A percentile compares a stretch with the other conserved stretches of the same genome.
phyloP scores from a whole-genome alignment of 2,797 vertebrate species.

The Cirrhinus mrigala region DNA sequence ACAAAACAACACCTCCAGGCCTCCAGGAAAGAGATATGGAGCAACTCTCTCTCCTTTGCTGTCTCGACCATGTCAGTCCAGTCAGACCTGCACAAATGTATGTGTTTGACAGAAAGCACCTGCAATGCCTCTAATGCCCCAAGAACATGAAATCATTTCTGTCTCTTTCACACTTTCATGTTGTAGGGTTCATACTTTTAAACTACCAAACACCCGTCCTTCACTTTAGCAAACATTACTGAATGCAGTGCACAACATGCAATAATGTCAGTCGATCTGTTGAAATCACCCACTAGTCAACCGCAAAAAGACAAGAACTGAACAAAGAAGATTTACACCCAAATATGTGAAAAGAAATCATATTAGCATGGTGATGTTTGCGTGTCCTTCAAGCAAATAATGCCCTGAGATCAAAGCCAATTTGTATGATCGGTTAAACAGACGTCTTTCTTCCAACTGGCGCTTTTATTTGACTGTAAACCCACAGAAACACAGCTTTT shows the following conservation, averaged over 20 bases:
- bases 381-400: constrained; percentile 22
- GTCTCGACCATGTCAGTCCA: not conserved
- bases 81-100: not conserved
- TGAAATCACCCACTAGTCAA: not conserved
- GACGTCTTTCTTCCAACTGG: not conserved
- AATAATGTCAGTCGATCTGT: not conserved
- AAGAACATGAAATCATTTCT: constrained; percentile 3
- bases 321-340: constrained; percentile 1
- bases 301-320: not conserved
- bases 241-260: not conserved
- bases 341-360: not conserved
- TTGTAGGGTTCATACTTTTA: not conserved
- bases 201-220: not conserved
- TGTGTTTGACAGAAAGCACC: constrained; percentile 11
- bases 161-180: not conserved
- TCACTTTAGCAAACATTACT: not conserved
- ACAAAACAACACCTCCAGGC: constrained; percentile 10
- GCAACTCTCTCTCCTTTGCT: constrained; percentile 12
- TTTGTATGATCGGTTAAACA: constrained; percentile 26
- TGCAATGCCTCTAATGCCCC: not conserved
- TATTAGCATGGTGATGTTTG: not conserved
- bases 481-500: constrained; percentile 14
- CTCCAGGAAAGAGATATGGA: constrained; percentile 3
- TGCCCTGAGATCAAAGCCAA: constrained; percentile 18
- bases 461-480: not conserved